Evolutionary conservation across 2,797 vertebrate species (phyloP), one percentile per base, ranked within the genome.

Genomic region (Bovichtus diacanthus): DNA sequence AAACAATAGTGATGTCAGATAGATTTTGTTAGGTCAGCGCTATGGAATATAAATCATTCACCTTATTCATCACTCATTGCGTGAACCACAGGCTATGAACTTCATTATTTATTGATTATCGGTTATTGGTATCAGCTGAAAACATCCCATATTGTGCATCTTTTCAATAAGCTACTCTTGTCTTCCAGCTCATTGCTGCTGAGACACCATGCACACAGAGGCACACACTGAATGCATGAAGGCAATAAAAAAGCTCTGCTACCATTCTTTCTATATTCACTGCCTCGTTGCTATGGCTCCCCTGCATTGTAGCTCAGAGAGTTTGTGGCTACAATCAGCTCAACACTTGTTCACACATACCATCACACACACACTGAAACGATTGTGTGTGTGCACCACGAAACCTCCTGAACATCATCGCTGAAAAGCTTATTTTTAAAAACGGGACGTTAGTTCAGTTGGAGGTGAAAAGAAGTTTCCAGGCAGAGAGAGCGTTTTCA

Each of bases 251-350:
- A 49, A 27, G 3, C 3, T 9, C 4, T 11, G 46, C 3, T 50
- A 4, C 13, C 36, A 21, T 38, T 70, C 9, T 75, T 58, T 78
- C 50, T 41, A 23, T 64, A 31, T 68, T 44, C 16, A 47, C 9
- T 13, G 39, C n/a, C 47, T 60, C 68, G 67, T 78, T 49, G 73
- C 68, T 61, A 62, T 76, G 76, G 47, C 59, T 39, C 65, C 70
- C 25, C 23, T 6, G 27, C 39, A 46, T 0, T 63, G 21, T 41
- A 49, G 21, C 29, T 62, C 19, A 41, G 34, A 76, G 74, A 47
- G 38, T 27, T 38, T 9, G 18, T 55, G 15, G 11, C 2, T 19
- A 58, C 34, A 70, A 65, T 13, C 25, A 66, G 27, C 11, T 66
- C 27, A 53, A 29, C 70, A 36, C 54, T 44, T 49, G 34, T 53